phyloP scores from a whole-genome alignment of 2,113 vertebrate species.

The Porphyrio hochstetteri region DNA sequence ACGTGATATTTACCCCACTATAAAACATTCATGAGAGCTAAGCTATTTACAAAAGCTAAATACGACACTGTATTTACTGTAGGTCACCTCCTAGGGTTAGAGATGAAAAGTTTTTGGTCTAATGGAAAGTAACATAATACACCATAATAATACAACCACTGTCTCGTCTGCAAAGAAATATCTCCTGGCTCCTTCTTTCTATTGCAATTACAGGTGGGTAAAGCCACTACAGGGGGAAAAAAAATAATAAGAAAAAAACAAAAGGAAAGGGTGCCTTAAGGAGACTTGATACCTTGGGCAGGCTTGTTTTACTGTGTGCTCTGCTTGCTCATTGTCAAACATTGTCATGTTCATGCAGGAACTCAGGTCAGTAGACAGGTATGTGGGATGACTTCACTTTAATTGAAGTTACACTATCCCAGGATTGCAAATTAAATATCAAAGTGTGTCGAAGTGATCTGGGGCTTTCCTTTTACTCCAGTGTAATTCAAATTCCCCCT shows the following conservation, averaged over 20 bases:
- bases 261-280: neutral
- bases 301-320: neutral
- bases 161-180: constrained; percentile 68
- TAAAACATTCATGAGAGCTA: constrained; percentile 84
- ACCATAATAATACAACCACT: constrained; percentile 65
- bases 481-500: neutral
- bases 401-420: constrained; percentile 3
- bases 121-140: constrained; percentile 77
- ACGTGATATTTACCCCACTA: constrained; percentile 82
- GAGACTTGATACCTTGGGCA: neutral
- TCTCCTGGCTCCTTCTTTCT: constrained; percentile 39
- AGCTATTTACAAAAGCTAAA: constrained; percentile 84
- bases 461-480: neutral
- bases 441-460: neutral
- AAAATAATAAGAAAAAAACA: neutral
- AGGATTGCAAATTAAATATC: neutral
- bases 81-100: constrained; percentile 81
- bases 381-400: neutral
- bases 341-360: neutral
- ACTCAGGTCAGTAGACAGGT: neutral
- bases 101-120: constrained; percentile 77
- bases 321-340: neutral
- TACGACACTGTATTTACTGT: constrained; percentile 82
- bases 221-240: neutral
- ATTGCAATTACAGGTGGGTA: constrained; percentile 60